A percentile compares a stretch with the other conserved stretches of the same genome.
phyloP scores from a whole-genome alignment of 2,113 vertebrate species.

The Brienomyrus longianalis region DNA sequence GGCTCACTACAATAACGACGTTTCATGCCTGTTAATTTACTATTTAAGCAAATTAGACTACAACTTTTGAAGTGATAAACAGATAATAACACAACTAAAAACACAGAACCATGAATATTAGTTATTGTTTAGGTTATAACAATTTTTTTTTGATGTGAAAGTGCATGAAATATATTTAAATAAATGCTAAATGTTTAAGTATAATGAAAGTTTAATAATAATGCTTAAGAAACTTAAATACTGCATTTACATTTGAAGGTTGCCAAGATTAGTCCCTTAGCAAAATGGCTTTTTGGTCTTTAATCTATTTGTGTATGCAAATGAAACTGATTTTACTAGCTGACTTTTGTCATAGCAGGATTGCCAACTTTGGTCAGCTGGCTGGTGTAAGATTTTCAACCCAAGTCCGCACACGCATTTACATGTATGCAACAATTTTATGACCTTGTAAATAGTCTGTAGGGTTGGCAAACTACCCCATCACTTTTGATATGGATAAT shows the following conservation, averaged over 20 bases:
- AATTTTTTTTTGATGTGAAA: neutral
- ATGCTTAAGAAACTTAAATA: neutral
- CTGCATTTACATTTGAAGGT: neutral
- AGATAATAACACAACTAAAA: neutral
- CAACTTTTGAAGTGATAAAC: neutral
- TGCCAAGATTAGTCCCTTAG: neutral
- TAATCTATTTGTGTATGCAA: neutral
- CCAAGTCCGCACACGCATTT: neutral
- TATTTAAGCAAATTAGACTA: too few species aligned
- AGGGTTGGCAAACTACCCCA: neutral
- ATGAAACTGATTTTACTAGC: constrained; percentile 7
- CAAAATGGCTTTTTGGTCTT: neutral
- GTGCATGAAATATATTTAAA: neutral
- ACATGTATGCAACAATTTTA: neutral
- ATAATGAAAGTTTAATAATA: neutral
- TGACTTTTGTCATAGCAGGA: neutral
- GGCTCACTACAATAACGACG: neutral
- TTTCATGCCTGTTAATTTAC: neutral
- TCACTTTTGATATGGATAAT: neutral
- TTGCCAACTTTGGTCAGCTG: neutral
- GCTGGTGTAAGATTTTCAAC: neutral
- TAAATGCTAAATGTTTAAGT: neutral
- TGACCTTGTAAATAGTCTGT: neutral
- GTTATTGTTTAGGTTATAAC: neutral
- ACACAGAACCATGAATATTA: neutral